Evolutionary conservation across 2,797 vertebrate genomes (phyloP).

Genomic region (Rallus crepitans): DNA sequence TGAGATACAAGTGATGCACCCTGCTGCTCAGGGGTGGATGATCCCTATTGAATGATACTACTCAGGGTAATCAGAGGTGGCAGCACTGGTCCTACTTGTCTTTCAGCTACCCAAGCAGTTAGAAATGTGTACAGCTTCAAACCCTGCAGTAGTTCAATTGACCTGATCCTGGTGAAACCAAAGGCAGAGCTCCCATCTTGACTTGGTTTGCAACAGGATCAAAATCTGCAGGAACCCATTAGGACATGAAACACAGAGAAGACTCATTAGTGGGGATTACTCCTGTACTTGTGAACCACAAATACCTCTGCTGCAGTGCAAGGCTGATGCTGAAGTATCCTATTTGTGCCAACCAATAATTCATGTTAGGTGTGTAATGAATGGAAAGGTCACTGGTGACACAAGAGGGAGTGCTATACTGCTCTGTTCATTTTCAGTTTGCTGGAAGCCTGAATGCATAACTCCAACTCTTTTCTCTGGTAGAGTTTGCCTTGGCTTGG

Average conservation of each 20-base stretch:
- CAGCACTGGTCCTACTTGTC: background rate
- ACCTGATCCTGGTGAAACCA: background rate
- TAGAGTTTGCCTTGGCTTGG: background rate
- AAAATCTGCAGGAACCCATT: background rate
- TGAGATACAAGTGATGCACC: no score
- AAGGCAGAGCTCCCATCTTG: background rate
- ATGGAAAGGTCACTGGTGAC: background rate
- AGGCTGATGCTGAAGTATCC: background rate
- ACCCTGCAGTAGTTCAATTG: background rate
- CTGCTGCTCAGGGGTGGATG: no score
- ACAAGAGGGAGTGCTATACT: background rate
- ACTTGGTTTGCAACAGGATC: background rate
- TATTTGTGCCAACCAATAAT: background rate
- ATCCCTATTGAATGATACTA: no score
- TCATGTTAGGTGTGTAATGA: background rate
- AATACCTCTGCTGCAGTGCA: accelerated
- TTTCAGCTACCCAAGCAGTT: background rate
- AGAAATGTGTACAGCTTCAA: background rate
- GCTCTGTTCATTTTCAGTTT: background rate
- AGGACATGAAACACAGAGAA: background rate
- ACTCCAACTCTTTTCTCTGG: background rate
- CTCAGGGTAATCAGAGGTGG: no score
- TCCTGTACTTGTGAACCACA: background rate
- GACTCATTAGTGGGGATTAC: background rate
- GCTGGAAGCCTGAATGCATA: background rate